Conservation (phyloP, 2,797 vertebrate species). For the Phrynocephalus guinanensis region DNA sequence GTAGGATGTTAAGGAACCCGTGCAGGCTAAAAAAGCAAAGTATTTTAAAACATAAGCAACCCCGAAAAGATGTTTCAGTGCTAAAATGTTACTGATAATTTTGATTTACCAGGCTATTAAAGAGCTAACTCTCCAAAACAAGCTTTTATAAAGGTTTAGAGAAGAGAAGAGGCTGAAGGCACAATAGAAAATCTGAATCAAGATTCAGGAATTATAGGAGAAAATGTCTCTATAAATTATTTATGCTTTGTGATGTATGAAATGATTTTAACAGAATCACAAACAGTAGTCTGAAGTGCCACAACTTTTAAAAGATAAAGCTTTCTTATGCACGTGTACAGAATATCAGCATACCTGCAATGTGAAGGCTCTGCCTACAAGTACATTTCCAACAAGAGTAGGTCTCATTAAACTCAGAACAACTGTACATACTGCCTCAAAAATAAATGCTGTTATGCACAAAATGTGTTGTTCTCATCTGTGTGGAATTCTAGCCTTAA, state of each 20-base stretch:
- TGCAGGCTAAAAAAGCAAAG: neutral
- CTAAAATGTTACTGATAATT: neutral
- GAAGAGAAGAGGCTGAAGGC: neutral
- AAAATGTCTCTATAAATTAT: neutral
- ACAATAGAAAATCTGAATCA: neutral
- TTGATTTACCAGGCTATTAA: neutral
- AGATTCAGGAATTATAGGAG: neutral
- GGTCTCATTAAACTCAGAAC: neutral
- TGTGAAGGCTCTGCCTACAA: no score
- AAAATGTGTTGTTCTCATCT: neutral
- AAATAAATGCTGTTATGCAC: neutral
- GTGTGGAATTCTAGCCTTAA: neutral
- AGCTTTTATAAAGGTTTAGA: neutral
- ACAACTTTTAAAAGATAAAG: neutral
- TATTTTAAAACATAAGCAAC: neutral
- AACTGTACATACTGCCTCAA: neutral
- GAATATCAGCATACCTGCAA: no score
- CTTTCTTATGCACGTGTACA: neutral
- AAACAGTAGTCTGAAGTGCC: neutral
- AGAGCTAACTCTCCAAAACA: neutral
- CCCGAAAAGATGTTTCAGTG: neutral
- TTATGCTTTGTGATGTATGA: neutral
- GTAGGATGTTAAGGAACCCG: neutral
- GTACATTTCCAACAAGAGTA: no score
- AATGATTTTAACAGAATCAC: neutral